Base-by-base conservation (phyloP, 1,140 invertebrate genomes). In the Zaprionus davidi region DNA sequence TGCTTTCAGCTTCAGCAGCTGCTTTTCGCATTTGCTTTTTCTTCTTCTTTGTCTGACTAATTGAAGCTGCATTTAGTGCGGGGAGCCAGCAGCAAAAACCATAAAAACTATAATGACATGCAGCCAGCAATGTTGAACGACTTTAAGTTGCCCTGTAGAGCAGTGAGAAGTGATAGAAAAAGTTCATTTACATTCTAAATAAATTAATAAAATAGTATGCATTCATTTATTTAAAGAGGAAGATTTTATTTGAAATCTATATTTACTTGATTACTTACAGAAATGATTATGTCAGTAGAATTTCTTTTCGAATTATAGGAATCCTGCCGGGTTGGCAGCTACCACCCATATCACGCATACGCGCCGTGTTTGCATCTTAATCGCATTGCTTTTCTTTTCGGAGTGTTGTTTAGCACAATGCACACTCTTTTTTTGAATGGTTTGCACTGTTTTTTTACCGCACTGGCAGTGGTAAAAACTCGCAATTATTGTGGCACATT, bases 41-140 rank as follows among this genome's bases (percentile, higher is more conserved):
- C 15, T 31, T 17, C 5, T 41, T 12, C 15, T 68, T 74, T 69
- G 67, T 65, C 81, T 78, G 66, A 59, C 71, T 85, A 86, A 86
- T 86, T 85, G 82, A 76, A 79, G 78, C 56, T 22, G 77, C 77
- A 67, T 80, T 82, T 84, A 84, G 72, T 31, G 53, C 41, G 51
- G 53, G 24, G n/a, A 36, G 20, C 15, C 15, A 13, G 13, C 7
- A 28, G 53, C 57, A 74, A 49, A 79, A 17, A 17, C 41, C n/a
- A 17, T 56, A 66, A 76, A 82, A 76, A 51, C 17, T 12, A 24
- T 51, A 24, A 51, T 51, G 46, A 51, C 20, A 22, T 22, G 46
- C 46, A 51, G 20, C 7, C 9, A 20, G 3, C 20, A 4, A 20
- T 3, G 46, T 22, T 12, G n/a, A 6, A 51, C 41, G 46, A 51